A percentile compares a stretch with the other conserved stretches of the same genome.
Evolutionary conservation across 2,113 vertebrate species (phyloP).

Genomic region (Herpetotheres cachinnans): DNA sequence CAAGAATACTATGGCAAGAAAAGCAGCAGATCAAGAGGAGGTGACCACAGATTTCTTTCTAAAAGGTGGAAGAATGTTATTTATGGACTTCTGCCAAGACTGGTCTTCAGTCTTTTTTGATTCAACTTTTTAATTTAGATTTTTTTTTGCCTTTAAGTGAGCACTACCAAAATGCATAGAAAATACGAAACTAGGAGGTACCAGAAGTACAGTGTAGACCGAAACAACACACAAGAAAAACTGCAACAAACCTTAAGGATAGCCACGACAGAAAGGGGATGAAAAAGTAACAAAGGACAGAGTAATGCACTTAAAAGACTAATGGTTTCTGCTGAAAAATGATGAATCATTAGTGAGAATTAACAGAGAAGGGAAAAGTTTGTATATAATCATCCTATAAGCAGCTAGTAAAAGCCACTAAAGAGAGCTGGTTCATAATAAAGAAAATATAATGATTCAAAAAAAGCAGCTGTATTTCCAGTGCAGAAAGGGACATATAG

Average conservation of each 20-base stretch:
- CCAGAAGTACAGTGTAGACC: background rate
- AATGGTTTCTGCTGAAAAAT: background rate
- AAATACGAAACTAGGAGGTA: background rate
- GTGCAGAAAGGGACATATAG: background rate
- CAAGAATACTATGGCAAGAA: background rate
- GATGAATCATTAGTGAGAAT: background rate
- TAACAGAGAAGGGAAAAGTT: background rate
- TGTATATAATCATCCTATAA: background rate
- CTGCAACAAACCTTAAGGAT: background rate
- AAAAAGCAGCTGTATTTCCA: background rate
- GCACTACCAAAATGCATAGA: background rate
- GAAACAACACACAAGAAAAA: background rate
- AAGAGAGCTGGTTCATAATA: background rate
- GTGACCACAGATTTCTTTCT: conserved; percentile 25
- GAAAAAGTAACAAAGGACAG: background rate
- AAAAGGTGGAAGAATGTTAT: conserved; percentile 34
- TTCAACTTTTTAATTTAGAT: background rate
- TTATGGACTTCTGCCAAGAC: background rate
- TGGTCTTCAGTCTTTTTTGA: background rate
- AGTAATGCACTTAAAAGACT: background rate
- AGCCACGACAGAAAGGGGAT: background rate
- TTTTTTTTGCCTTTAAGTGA: background rate
- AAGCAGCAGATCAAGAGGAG: background rate
- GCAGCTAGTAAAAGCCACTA: background rate
- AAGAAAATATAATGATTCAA: background rate